Evolutionary conservation across 2,888 invertebrate species (phyloP).

Genomic region (Amiota mariae): DNA sequence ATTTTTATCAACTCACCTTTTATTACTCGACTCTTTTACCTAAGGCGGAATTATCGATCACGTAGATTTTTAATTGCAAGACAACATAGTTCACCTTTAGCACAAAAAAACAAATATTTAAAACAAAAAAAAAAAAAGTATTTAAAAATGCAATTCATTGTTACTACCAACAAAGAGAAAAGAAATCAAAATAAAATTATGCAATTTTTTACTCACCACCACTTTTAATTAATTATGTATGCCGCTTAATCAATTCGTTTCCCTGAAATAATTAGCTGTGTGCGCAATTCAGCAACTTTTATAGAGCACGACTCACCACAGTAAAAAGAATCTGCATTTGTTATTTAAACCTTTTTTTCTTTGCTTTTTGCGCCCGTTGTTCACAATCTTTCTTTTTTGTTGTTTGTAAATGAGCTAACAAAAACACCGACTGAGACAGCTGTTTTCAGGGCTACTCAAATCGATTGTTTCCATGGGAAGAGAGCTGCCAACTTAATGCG

Average conservation of each 20-base stretch:
- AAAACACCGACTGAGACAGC: no score
- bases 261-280: neutral
- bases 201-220: slow-evolving; percentile 43
- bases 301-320: neutral
- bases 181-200: slow-evolving; percentile 44
- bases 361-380: no score
- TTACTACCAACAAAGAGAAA: neutral
- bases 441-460: no score
- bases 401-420: no score
- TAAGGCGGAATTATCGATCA: neutral
- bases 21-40: neutral
- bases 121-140: slow-evolving; percentile 6
- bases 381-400: no score
- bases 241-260: neutral
- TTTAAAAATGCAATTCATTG: slow-evolving; percentile 44
- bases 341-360: no score
- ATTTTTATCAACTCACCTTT: neutral
- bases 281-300: neutral
- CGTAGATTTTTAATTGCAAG: neutral
- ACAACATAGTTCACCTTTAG: neutral
- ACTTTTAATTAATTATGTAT: neutral
- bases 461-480: no score
- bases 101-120: neutral
- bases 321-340: no score
- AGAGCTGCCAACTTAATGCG: no score